Conservation (phyloP, 1,140 invertebrate genomes). For the Drosophila ambigua region DNA sequence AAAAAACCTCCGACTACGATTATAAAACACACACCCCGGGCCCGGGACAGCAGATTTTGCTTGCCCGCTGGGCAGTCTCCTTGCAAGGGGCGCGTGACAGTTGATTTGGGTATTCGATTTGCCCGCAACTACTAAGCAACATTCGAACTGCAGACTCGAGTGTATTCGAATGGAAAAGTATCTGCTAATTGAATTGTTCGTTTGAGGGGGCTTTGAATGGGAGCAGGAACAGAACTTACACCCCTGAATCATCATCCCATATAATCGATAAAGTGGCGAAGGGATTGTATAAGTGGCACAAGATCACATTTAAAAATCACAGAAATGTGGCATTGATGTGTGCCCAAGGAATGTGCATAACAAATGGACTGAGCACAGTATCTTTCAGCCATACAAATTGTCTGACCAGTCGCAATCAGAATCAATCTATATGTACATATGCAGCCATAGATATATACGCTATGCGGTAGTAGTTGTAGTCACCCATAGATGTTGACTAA, state of each 20-base stretch:
- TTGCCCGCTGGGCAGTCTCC: constrained; percentile 31
- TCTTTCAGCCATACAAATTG: constrained; percentile 17
- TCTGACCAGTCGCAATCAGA: constrained; percentile 43
- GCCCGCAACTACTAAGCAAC: constrained; percentile 51
- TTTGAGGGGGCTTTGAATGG: too few relatives aligned
- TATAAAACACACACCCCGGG: constrained; percentile 19
- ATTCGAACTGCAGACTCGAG: constrained; percentile 17
- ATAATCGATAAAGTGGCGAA: too few relatives aligned
- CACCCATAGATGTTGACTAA: constrained; percentile 23
- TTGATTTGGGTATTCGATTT: constrained; percentile 71
- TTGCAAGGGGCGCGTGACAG: constrained; percentile 55
- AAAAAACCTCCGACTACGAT: constrained; percentile 23
- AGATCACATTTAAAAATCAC: too few relatives aligned
- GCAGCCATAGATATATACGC: constrained; percentile 14
- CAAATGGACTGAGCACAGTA: constrained; percentile 3
- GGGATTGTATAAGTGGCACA: too few relatives aligned
- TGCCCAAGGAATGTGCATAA: too few relatives aligned
- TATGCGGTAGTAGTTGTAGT: constrained; percentile 15
- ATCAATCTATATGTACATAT: constrained; percentile 6
- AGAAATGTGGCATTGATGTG: too few relatives aligned
- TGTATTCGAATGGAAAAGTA: neutral
- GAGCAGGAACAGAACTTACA: neutral
- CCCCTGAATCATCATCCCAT: too few relatives aligned
- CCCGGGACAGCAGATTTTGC: constrained; percentile 8
- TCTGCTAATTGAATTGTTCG: constrained; percentile 2